phyloP scores from a whole-genome alignment of 2,888 invertebrate genomes.

The Calephelis perditalis region DNA sequence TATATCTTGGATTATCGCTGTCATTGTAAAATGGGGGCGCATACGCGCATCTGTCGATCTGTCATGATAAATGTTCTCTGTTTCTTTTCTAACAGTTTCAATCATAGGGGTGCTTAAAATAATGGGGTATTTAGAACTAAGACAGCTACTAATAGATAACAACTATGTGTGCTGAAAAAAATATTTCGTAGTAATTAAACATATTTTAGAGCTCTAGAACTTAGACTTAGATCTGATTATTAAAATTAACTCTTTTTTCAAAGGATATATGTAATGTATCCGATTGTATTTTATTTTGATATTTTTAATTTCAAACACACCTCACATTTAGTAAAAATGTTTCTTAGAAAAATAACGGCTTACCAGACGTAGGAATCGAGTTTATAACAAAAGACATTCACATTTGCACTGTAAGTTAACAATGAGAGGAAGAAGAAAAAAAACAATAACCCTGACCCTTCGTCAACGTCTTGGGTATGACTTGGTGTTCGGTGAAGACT shows the following conservation, averaged over 20 bases:
- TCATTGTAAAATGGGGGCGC: constrained; percentile 23
- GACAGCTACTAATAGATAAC: not conserved
- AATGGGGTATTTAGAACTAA: constrained; percentile 9
- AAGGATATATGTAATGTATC: no score
- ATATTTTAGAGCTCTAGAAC: no score
- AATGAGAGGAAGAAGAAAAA: constrained; percentile 53
- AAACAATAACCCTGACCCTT: constrained; percentile 51
- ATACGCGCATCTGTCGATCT: constrained; percentile 26
- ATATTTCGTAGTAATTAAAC: no score
- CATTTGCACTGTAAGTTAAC: constrained; percentile 51
- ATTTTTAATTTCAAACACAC: no score
- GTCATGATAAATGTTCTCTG: constrained; percentile 18
- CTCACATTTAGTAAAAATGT: not conserved
- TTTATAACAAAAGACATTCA: constrained; percentile 36
- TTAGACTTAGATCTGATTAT: no score
- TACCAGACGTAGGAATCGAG: constrained; percentile 25
- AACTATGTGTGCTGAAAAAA: no score
- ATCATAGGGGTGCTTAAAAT: constrained; percentile 18
- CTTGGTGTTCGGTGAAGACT: constrained; percentile 28
- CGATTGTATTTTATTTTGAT: no score
- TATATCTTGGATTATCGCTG: constrained; percentile 19
- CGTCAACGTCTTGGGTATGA: constrained; percentile 49
- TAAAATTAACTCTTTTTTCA: no score
- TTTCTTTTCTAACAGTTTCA: constrained; percentile 13
- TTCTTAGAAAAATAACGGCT: constrained; percentile 16